These are phyloP conservation scores for Alosa alosa DNA, from an alignment of 2,113 vertebrate species.

Conservation along the genomic window DNA sequence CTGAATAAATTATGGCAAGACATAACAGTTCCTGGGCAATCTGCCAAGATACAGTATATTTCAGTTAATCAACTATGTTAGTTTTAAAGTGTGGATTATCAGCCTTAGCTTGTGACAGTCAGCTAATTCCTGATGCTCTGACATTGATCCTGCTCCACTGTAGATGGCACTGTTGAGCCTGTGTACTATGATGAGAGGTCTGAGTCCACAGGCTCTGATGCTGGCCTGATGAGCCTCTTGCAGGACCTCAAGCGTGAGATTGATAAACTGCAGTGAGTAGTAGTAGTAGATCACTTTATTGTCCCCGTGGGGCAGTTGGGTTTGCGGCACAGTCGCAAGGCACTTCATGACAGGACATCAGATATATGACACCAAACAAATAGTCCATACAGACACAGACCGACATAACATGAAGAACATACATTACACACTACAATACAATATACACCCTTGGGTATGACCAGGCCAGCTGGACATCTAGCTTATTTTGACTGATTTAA, in stretches of 20 bases:
- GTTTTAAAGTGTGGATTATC: neutral
- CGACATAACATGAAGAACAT: too few species aligned
- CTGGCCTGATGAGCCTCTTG: neutral
- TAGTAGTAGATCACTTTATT: too few species aligned
- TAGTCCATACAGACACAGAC: too few species aligned
- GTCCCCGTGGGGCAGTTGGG: too few species aligned
- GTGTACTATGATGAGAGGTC: neutral
- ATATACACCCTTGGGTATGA: too few species aligned
- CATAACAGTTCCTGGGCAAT: neutral
- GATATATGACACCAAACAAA: too few species aligned
- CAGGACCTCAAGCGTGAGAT: neutral
- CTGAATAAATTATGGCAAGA: neutral
- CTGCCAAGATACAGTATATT: neutral
- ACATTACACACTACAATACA: too few species aligned
- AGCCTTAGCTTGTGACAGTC: neutral
- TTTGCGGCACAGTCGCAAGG: too few species aligned
- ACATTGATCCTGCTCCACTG: neutral
- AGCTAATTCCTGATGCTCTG: neutral
- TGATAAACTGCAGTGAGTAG: conserved; percentile 6
- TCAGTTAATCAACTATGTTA: neutral
- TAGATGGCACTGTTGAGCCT: neutral
- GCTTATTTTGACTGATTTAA: too few species aligned
- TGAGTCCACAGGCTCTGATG: neutral
- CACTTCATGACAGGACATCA: too few species aligned
- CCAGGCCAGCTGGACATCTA: too few species aligned